phyloP scores from a whole-genome alignment of 1,140 invertebrate species.

The Odontomachus brunneus region DNA sequence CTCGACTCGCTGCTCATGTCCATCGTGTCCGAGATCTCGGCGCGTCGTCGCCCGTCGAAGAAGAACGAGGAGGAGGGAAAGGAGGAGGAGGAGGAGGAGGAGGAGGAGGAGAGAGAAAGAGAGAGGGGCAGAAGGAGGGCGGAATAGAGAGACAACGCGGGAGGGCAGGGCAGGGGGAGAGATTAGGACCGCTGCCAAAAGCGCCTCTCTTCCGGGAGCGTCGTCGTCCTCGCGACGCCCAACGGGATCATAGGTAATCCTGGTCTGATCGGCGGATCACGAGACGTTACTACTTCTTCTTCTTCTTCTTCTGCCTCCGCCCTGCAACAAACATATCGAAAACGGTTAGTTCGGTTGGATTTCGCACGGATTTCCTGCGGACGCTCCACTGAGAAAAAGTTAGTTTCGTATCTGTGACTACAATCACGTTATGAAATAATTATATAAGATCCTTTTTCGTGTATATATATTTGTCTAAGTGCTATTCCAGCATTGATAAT shows the following conservation, averaged over 20 bases:
- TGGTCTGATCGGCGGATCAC: slow-evolving; percentile 24
- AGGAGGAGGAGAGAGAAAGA: slow-evolving; percentile 39
- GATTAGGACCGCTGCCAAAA: slow-evolving; percentile 68
- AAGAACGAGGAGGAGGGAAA: slow-evolving; percentile 1
- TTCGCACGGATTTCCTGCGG: neutral
- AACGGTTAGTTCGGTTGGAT: neutral
- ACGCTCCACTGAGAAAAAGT: too few relatives aligned
- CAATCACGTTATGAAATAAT: too few relatives aligned
- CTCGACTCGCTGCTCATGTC: slow-evolving; percentile 86
- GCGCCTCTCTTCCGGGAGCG: slow-evolving; percentile 65
- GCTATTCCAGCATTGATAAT: too few relatives aligned
- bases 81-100: slow-evolving; percentile 16
- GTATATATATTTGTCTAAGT: too few relatives aligned
- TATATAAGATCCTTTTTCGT: too few relatives aligned
- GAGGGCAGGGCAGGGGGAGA: slow-evolving; percentile 1
- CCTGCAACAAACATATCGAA: slow-evolving; percentile 54
- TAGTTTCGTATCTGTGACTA: too few relatives aligned
- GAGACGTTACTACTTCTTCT: slow-evolving; percentile 1
- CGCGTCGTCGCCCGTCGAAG: slow-evolving; percentile 33
- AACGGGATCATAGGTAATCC: slow-evolving; percentile 70
- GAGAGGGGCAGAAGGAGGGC: neutral
- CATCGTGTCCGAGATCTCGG: slow-evolving; percentile 81
- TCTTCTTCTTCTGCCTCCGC: slow-evolving; percentile 14
- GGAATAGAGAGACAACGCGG: neutral
- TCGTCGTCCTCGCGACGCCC: slow-evolving; percentile 57